Evolutionary conservation across 2,888 invertebrate species (phyloP).

Genomic region (Polyommatus icarus): DNA sequence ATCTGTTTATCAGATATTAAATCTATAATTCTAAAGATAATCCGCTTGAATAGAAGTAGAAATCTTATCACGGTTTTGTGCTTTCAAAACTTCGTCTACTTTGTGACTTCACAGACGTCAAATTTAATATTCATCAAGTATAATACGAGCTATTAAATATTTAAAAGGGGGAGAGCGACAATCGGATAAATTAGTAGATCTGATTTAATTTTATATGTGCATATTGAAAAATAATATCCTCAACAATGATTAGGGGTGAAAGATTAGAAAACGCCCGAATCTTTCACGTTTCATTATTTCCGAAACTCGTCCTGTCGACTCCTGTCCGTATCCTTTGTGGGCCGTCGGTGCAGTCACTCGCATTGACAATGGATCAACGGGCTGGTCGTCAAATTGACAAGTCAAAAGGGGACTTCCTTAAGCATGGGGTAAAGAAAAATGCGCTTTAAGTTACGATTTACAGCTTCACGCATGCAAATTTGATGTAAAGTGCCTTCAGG

Average conservation of each 20-base stretch:
- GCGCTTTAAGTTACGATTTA: conserved; percentile 34
- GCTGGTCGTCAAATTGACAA: conserved; percentile 65
- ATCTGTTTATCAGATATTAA: not conserved
- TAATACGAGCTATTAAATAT: conserved; percentile 30
- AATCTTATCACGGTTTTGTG: not conserved
- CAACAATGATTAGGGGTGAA: conserved; percentile 49
- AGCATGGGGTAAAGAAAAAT: conserved; percentile 50
- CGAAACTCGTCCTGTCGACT: conserved; percentile 63
- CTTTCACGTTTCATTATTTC: conserved; percentile 61
- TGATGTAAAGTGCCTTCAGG: conserved; percentile 9
- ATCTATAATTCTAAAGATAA: not conserved
- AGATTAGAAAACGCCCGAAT: conserved; percentile 62
- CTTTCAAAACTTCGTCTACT: not conserved
- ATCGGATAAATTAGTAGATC: conserved; percentile 54
- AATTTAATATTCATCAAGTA: conserved; percentile 16
- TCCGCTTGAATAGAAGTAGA: not conserved
- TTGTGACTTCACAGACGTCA: not conserved
- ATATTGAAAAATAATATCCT: conserved; percentile 52
- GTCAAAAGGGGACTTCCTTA: conserved; percentile 55
- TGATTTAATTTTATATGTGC: conserved; percentile 51
- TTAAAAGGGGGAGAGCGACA: conserved; percentile 43
- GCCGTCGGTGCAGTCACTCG: conserved; percentile 65
- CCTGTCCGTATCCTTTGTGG: conserved; percentile 55
- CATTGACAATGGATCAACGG: conserved; percentile 58
- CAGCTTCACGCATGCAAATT: conserved; percentile 21